Evolutionary conservation across 2,888 invertebrate genomes (phyloP).

Genomic region (Lamellibrachia satsuma): DNA sequence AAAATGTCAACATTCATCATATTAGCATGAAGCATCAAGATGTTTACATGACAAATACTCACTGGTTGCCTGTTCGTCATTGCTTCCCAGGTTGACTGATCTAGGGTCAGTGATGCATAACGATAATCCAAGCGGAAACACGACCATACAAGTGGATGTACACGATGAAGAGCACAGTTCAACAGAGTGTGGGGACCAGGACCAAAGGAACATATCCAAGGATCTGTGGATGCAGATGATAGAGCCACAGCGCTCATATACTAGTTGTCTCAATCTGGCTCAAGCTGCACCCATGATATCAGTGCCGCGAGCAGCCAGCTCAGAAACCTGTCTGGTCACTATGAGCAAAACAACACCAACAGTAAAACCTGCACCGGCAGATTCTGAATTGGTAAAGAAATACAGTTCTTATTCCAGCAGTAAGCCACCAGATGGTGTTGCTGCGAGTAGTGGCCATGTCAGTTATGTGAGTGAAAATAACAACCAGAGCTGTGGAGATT

Average conservation of each 20-base stretch:
- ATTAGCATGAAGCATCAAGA: neutral
- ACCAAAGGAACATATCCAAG: neutral
- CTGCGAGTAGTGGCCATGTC: neutral
- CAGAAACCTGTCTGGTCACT: neutral
- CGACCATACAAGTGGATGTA: neutral
- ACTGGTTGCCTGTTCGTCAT: neutral
- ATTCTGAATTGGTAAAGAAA: neutral
- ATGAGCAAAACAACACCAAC: neutral
- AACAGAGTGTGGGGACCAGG: neutral
- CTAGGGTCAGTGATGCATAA: constrained; percentile 28
- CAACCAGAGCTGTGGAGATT: neutral
- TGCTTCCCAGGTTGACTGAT: constrained; percentile 33
- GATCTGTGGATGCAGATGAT: neutral
- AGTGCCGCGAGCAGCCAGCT: neutral
- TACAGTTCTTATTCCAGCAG: neutral
- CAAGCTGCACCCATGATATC: neutral
- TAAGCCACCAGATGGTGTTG: neutral
- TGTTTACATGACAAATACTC: neutral
- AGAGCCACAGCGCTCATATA: neutral
- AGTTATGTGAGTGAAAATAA: neutral
- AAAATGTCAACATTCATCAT: too few relatives aligned
- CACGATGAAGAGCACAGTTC: neutral
- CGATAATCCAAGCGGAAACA: neutral
- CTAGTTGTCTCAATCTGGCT: neutral
- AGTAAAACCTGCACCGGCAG: neutral